A percentile compares a stretch with the other conserved stretches of the same genome.
phyloP scores from a whole-genome alignment of 1,140 invertebrate species.

The Orussus abietinus region DNA sequence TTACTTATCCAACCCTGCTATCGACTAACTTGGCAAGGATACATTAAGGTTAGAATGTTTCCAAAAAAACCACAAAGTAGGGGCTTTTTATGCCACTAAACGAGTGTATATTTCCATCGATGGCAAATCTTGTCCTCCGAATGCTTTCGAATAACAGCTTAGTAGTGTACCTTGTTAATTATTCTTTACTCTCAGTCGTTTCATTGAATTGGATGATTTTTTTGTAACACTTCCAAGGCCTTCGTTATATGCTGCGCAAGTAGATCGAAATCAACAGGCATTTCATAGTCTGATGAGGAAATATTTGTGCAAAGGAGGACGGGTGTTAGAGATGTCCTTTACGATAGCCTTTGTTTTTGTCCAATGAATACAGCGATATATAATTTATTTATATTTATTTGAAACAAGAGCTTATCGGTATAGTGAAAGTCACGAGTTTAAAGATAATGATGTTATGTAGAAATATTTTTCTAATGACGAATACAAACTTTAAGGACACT shows the following conservation, averaged over 20 bases:
- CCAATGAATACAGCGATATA: slow-evolving; percentile 9
- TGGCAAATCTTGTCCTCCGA: too few relatives aligned
- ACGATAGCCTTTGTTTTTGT: background rate
- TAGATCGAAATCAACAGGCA: slow-evolving; percentile 15
- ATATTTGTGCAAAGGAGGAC: too few relatives aligned
- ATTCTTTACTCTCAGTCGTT: too few relatives aligned
- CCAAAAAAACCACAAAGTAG: slow-evolving; percentile 3
- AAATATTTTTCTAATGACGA: slow-evolving; percentile 23
- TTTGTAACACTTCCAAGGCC: slow-evolving; percentile 4
- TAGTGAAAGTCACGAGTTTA: slow-evolving; percentile 13
- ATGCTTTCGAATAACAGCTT: too few relatives aligned
- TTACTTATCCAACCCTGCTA: slow-evolving; percentile 1
- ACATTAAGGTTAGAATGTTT: slow-evolving; percentile 2
- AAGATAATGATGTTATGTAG: slow-evolving; percentile 20
- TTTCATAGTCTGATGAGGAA: too few relatives aligned
- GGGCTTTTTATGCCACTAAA: too few relatives aligned
- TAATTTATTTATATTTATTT: slow-evolving; percentile 25
- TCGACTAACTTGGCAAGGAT: background rate
- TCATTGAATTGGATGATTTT: slow-evolving; percentile 11
- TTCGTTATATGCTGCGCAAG: slow-evolving; percentile 11
- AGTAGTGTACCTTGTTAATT: too few relatives aligned
- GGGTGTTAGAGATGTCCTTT: too few relatives aligned
- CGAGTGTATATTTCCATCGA: too few relatives aligned
- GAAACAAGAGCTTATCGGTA: slow-evolving; percentile 19
- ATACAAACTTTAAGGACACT: too few relatives aligned